Percentiles rank a stretch among this genome's conserved stretches.
Conservation (phyloP, 2,797 vertebrate species). For the Rhabdophis nuchalis region DNA sequence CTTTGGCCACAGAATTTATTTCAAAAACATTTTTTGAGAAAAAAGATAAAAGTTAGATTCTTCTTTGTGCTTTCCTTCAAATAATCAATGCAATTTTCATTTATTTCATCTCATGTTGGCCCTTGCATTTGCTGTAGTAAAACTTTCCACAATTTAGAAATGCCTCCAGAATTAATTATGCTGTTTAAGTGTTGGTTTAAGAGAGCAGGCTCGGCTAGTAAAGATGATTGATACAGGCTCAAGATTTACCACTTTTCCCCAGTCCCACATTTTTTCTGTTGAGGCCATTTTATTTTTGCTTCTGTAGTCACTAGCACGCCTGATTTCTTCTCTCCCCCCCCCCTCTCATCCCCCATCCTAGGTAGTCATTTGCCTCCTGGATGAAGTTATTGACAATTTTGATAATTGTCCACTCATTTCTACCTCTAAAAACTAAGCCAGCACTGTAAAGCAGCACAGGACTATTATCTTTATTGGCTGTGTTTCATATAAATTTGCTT, state of each 20-base stretch:
- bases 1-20: conserved; percentile 37
- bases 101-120: neutral
- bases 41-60: neutral
- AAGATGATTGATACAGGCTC: neutral
- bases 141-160: neutral
- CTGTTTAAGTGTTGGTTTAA: neutral
- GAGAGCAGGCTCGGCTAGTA: neutral
- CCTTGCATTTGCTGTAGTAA: neutral
- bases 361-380: neutral
- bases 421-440: neutral
- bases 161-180: neutral
- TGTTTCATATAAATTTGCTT: neutral
- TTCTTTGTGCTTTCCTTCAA: neutral
- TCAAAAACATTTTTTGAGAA: neutral
- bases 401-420: neutral
- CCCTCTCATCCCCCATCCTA: no score
- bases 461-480: neutral
- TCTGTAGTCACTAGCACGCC: neutral
- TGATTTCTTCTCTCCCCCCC: neutral
- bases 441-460: neutral
- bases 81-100: neutral
- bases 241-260: neutral
- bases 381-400: neutral
- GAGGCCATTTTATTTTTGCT: neutral
- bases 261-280: neutral